Evolutionary conservation across 2,888 invertebrate species (phyloP).

Genomic region (Beris morrisii): DNA sequence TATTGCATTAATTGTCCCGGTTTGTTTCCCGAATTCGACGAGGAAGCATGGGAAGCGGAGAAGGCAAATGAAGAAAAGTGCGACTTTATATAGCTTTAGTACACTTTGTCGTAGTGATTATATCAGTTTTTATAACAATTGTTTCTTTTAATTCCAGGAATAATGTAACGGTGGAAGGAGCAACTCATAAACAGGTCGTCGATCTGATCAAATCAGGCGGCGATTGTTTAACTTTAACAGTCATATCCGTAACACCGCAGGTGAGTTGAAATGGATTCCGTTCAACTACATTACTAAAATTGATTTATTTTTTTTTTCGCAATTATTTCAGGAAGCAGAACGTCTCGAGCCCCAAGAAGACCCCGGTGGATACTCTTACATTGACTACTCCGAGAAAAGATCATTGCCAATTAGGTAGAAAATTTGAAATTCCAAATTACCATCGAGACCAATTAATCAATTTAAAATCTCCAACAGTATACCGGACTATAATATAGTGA

Average conservation of each 20-base stretch:
- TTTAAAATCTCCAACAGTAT: slow-evolving; percentile 61
- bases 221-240: slow-evolving; percentile 92
- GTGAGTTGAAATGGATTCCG: slow-evolving; percentile 56
- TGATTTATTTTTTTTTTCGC: not conserved
- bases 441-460: slow-evolving; percentile 3
- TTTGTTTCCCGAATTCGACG: slow-evolving; percentile 11
- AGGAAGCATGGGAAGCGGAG: not conserved
- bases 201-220: slow-evolving; percentile 99
- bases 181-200: slow-evolving; percentile 99
- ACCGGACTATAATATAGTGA: slow-evolving; percentile 92
- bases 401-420: slow-evolving; percentile 69
- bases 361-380: slow-evolving; percentile 70
- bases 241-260: slow-evolving; percentile 92
- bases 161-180: slow-evolving; percentile 96
- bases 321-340: slow-evolving; percentile 69
- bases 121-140: no score
- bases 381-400: slow-evolving; percentile 94
- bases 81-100: not conserved
- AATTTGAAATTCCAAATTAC: slow-evolving; percentile 9
- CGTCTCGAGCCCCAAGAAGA: slow-evolving; percentile 84
- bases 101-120: not conserved
- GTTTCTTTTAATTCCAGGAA: slow-evolving; percentile 70
- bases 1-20: not conserved
- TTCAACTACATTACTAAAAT: not conserved
- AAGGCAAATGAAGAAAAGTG: slow-evolving; percentile 9